Base-by-base conservation (phyloP, 2,797 vertebrate species). In the Chrysocyon brachyurus region DNA sequence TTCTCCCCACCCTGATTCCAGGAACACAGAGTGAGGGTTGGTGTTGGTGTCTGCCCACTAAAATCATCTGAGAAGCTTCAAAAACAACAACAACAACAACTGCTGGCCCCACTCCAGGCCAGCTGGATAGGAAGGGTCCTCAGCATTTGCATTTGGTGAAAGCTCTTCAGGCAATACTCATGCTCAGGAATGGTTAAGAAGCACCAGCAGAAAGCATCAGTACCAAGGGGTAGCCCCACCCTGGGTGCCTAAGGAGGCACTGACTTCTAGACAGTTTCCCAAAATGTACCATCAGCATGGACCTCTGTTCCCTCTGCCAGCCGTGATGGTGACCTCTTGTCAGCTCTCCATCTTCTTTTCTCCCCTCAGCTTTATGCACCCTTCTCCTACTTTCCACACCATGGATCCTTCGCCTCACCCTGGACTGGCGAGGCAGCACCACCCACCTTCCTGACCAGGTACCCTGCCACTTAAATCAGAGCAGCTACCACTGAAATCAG, bases 351-450 rank as follows among this genome's bases (percentile, higher is more conserved):
- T 49, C 72, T 49, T 40, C 26, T 75, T 75, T 86, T 10, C 31
- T 1, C 1, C 2, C 9, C n/a, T 49, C 24, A 49, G 14, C 6
- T 72, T 6, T 12, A 3, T 24, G 21, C 9, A 24, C n/a, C 59
- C 36, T 22, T 36, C 40, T 70, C 49, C 28, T 6, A 21, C 46
- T 52, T 59, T 28, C 66, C 72, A 59, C 21, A 8, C 11, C 8
- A 19, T 0, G 0, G 21, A 26, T 22, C 73, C 6, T 1, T 54
- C 11, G 1, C 9, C 83, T 83, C 22, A 1, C 56, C 12, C 31
- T 40, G 61, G 22, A 12, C 33, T 15, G 24, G 5, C 1, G n/a
- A 46, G 10, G 26, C 0, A 17, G n/a, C 0, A 24, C 2, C 70
- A 11, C 22, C n/a, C 5, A 5, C 14, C 24, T 6, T 91, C 7